Evolutionary conservation across 53 echinoderm and acorn worm genomes (phyloP).

Genomic region (Holothuria scabra): DNA sequence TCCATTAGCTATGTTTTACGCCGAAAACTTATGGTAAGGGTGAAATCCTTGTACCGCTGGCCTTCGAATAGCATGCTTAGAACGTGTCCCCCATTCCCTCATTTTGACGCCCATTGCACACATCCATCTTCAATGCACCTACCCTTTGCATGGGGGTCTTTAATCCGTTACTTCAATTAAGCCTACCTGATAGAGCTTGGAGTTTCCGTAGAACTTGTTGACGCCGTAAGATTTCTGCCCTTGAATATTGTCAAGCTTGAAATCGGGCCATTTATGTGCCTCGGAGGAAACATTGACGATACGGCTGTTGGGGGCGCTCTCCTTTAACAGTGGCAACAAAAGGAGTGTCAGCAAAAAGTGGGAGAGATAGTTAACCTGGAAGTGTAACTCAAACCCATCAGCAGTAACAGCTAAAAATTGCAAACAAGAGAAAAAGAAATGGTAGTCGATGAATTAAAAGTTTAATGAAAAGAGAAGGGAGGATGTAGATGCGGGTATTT

Average conservation of each 20-base stretch:
- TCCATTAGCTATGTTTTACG: no score
- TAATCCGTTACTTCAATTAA: no score
- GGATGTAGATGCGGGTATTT: no score
- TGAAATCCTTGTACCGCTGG: no score
- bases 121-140: no score
- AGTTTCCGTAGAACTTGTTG: conserved; percentile 40
- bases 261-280: conserved; percentile 29
- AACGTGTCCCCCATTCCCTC: no score
- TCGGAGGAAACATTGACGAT: conserved; percentile 64
- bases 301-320: conserved; percentile 61
- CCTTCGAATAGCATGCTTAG: no score
- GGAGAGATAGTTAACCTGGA: conserved; percentile 80
- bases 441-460: not conserved
- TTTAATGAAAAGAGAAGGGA: not conserved
- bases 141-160: no score
- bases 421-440: not conserved
- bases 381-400: conserved; percentile 66
- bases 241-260: conserved; percentile 65
- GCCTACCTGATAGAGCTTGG: conserved; percentile 69
- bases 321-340: conserved; percentile 64
- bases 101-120: no score
- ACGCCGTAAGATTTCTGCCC: conserved; percentile 50
- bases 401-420: conserved; percentile 50
- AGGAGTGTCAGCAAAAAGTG: conserved; percentile 71
- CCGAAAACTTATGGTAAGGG: no score